Conservation (phyloP, 2,113 vertebrate genomes). For the Morphnarchus princeps region DNA sequence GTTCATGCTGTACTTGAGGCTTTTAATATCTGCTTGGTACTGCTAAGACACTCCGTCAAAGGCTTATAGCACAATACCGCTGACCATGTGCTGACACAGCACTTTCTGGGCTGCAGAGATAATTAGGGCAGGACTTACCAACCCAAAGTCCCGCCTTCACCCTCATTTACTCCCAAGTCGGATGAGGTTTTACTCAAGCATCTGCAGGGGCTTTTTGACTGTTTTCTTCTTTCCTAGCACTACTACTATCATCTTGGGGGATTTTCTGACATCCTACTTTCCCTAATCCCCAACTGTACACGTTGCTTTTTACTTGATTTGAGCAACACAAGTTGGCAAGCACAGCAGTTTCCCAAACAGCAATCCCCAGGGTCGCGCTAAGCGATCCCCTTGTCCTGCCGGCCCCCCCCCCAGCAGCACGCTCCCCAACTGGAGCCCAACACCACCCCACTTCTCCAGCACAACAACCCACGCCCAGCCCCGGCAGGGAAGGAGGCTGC, state of each 20-base stretch:
- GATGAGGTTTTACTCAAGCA: rapidly evolving
- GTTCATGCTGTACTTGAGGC: slow-evolving; percentile 47
- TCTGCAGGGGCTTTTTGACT: neutral
- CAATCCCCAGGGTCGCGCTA: rapidly evolving
- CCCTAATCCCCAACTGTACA: neutral
- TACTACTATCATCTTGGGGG: neutral
- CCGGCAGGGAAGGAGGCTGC: neutral
- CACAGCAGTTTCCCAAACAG: rapidly evolving
- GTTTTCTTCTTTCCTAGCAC: neutral
- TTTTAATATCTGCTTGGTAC: neutral
- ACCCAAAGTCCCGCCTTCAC: neutral
- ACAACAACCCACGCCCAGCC: neutral
- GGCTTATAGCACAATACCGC: neutral
- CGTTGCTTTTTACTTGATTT: rapidly evolving
- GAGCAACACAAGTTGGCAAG: rapidly evolving
- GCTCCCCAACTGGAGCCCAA: neutral
- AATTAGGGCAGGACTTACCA: slow-evolving; percentile 2
- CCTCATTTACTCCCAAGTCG: neutral
- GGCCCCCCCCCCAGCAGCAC: too few relatives aligned
- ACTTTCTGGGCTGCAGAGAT: neutral
- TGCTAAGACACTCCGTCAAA: neutral
- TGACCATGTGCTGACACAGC: slow-evolving; percentile 27
- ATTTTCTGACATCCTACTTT: neutral
- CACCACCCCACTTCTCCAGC: neutral
- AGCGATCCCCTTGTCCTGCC: rapidly evolving